phyloP scores from a whole-genome alignment of 2,797 vertebrate species.

The Rallus crepitans region DNA sequence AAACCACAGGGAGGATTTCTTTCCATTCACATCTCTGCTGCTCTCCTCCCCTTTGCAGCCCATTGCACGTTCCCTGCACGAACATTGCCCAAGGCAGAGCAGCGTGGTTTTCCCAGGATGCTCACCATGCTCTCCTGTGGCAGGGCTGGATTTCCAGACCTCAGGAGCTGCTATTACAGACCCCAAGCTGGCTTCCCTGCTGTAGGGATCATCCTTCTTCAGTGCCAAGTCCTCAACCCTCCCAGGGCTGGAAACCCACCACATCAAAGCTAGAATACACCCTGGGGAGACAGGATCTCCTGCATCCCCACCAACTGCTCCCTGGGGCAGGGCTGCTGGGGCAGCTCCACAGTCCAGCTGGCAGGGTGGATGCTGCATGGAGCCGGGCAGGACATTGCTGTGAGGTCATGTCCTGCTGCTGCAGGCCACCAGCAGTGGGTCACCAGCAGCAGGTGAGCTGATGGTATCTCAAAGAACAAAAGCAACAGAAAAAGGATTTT shows the following conservation, averaged over 20 bases:
- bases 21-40: background rate
- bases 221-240: background rate
- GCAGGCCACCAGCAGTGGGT: background rate
- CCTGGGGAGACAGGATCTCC: background rate
- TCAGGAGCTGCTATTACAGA: background rate
- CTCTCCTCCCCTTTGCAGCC: background rate
- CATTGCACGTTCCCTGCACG: background rate
- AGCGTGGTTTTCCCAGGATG: background rate
- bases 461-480: background rate
- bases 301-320: background rate
- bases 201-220: background rate
- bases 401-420: background rate
- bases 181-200: background rate
- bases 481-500: background rate
- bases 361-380: background rate
- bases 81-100: background rate
- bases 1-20: background rate
- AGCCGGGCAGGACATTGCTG: accelerated
- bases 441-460: background rate
- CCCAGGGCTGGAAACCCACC: background rate
- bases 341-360: accelerated
- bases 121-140: background rate
- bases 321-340: background rate
- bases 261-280: background rate
- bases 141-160: background rate